Percentiles rank a stretch among this genome's conserved stretches.
Conservation (phyloP, 2,888 invertebrate species). For the Drosophila cyrtoloma region DNA sequence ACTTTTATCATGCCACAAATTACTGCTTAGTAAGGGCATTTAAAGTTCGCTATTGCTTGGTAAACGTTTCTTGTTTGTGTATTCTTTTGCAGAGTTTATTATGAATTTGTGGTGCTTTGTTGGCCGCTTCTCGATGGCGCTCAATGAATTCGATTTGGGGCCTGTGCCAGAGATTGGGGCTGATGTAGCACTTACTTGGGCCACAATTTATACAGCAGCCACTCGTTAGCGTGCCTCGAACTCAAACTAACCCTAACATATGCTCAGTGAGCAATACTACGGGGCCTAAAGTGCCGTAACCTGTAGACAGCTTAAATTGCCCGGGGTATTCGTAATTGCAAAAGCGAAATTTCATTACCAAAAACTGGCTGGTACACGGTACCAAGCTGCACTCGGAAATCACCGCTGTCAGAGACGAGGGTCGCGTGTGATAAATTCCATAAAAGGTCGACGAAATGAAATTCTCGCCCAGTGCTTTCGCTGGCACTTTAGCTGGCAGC, state of each 20-base stretch:
- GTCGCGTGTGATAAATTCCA: constrained; percentile 72
- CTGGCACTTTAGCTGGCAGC: constrained; percentile 60
- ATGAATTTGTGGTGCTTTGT: constrained; percentile 37
- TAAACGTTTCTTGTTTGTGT: background rate
- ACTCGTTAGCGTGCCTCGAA: constrained; percentile 43
- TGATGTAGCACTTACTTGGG: constrained; percentile 10
- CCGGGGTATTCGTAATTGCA: constrained; percentile 58
- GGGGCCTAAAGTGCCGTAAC: constrained; percentile 6
- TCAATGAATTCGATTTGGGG: constrained; percentile 61
- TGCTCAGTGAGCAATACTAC: constrained; percentile 10
- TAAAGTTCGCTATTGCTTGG: too few species aligned
- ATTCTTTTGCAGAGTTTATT: constrained; percentile 23
- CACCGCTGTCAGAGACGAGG: constrained; percentile 23
- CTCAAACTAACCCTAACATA: constrained; percentile 24
- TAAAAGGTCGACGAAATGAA: constrained; percentile 71
- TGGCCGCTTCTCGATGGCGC: constrained; percentile 25
- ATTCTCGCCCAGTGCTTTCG: constrained; percentile 55
- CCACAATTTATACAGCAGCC: constrained; percentile 58
- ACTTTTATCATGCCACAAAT: background rate
- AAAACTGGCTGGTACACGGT: constrained; percentile 12
- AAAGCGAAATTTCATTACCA: constrained; percentile 73
- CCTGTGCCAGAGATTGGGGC: background rate
- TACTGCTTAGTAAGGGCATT: constrained; percentile 1
- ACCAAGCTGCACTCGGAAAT: constrained; percentile 32
- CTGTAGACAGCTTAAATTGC: constrained; percentile 42